Percentiles rank a stretch among this genome's conserved stretches.
These are phyloP conservation scores for Isichthys henryi DNA, from an alignment of 2,113 vertebrate species.

Conservation along the genomic window DNA sequence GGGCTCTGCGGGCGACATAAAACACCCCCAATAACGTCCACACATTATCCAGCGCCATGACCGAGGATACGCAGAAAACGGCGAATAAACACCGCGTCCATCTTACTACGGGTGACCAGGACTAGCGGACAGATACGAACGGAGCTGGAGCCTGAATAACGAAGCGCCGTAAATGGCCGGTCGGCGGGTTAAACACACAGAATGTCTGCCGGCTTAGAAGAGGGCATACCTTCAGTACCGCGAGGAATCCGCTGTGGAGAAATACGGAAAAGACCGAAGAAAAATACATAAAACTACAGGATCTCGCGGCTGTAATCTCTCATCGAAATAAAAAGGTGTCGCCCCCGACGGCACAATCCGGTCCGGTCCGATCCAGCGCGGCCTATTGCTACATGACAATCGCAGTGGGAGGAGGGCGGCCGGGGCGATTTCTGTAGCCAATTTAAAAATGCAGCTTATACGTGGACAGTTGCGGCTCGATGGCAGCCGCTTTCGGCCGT, in stretches of 20 bases:
- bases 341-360: constrained; percentile 52
- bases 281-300: constrained; percentile 10
- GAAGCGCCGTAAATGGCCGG: neutral
- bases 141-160: neutral
- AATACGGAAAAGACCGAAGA: constrained; percentile 11
- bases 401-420: neutral
- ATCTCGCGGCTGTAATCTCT: neutral
- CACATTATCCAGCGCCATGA: neutral
- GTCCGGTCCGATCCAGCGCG: constrained; percentile 38
- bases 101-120: neutral
- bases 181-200: constrained; percentile 13
- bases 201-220: neutral
- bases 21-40: neutral
- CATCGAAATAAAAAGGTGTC: constrained; percentile 37
- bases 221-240: constrained; percentile 53
- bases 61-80: neutral
- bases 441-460: neutral
- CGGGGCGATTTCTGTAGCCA: neutral
- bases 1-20: neutral
- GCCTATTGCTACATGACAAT: constrained; percentile 43
- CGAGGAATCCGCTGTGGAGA: constrained; percentile 34
- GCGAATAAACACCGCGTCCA: neutral
- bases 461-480: neutral
- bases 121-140: neutral
- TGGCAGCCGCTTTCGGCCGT: neutral